Conservation (phyloP, 2,888 invertebrate genomes). For the Artemia sinica region DNA sequence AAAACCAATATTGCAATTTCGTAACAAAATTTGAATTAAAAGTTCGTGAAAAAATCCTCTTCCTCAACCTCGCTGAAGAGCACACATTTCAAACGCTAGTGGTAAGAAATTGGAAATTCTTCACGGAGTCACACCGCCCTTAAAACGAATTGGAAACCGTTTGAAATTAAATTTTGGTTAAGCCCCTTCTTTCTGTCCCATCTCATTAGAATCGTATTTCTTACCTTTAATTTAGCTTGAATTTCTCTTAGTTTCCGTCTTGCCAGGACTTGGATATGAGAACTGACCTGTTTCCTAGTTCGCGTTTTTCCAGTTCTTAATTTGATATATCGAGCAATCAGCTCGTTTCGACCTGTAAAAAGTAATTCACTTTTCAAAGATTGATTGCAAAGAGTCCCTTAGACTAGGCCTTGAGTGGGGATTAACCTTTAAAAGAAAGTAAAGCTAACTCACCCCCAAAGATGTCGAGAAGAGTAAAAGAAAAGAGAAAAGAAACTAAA, state of each 20-base stretch:
- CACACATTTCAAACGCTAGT: too few relatives aligned
- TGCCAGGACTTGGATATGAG: conserved; percentile 98
- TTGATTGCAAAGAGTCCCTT: too few relatives aligned
- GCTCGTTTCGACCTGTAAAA: conserved; percentile 89
- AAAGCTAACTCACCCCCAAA: conserved; percentile 19
- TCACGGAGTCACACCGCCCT: too few relatives aligned
- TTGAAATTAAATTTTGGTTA: too few relatives aligned
- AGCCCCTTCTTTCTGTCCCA: too few relatives aligned
- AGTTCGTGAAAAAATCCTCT: too few relatives aligned
- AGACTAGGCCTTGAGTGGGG: too few relatives aligned
- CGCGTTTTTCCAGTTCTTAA: conserved; percentile 97
- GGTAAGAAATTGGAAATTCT: too few relatives aligned
- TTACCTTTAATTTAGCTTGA: conserved; percentile 93
- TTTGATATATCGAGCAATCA: conserved; percentile 99
- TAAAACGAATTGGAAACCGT: too few relatives aligned
- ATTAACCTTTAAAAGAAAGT: conserved; percentile 21
- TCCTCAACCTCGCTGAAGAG: too few relatives aligned
- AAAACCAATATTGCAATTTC: too few relatives aligned
- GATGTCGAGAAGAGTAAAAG: conserved; percentile 13
- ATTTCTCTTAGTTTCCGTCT: conserved; percentile 94
- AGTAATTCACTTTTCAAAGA: neutral
- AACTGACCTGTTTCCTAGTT: conserved; percentile 98
- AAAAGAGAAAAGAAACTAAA: neutral
- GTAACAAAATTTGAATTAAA: too few relatives aligned
- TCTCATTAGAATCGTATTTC: conserved; percentile 36